phyloP scores from a whole-genome alignment of 2,113 vertebrate species.

The Aythya baeri region DNA sequence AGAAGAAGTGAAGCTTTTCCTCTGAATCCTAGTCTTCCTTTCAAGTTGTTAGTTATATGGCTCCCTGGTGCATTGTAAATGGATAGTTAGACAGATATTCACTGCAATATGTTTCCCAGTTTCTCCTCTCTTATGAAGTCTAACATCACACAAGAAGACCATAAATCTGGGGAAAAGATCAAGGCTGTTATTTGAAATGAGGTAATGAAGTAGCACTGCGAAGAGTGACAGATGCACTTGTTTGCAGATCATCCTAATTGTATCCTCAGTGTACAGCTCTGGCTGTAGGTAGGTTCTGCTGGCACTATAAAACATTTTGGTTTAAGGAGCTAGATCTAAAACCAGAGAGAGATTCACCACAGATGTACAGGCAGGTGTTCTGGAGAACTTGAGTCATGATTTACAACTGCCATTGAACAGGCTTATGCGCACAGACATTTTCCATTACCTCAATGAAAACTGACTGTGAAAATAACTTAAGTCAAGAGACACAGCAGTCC shows the following conservation, averaged over 20 bases:
- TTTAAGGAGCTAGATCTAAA: neutral
- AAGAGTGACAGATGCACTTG: neutral
- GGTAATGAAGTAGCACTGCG: neutral
- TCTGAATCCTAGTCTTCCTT: neutral
- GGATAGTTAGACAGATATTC: neutral
- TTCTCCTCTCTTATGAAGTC: neutral
- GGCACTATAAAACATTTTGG: neutral
- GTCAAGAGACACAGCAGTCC: neutral
- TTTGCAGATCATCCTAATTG: neutral
- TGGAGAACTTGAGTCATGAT: neutral
- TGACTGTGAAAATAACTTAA: neutral
- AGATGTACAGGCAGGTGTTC: neutral
- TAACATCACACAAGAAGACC: neutral
- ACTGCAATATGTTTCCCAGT: neutral
- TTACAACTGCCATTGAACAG: neutral
- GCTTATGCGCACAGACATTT: neutral
- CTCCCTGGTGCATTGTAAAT: neutral
- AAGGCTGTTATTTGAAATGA: neutral
- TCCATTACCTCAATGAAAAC: constrained; percentile 16
- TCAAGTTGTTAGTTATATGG: neutral
- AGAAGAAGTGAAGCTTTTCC: neutral
- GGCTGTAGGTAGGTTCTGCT: neutral
- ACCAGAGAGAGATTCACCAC: neutral
- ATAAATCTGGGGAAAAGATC: neutral
- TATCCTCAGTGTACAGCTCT: accelerated